Percentiles rank a stretch among this genome's conserved stretches.
phyloP scores from a whole-genome alignment of 2,797 vertebrate genomes.

The Arvicola amphibius region DNA sequence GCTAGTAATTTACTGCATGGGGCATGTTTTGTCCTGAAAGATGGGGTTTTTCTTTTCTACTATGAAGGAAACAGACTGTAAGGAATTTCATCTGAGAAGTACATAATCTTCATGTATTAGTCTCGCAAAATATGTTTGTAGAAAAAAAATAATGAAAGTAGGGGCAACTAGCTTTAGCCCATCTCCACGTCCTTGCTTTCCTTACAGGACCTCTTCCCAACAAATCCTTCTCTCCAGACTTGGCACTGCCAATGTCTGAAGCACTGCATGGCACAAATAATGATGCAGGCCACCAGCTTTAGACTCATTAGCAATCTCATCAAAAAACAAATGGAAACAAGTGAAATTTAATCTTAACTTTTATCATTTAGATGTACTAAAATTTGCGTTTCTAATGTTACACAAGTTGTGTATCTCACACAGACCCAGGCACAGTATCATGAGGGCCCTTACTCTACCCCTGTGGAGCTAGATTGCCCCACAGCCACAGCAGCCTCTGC shows the following conservation, averaged over 20 bases:
- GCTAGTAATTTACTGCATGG: not conserved
- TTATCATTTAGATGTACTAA: not conserved
- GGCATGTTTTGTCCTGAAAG: not conserved
- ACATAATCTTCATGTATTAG: slow-evolving; percentile 37
- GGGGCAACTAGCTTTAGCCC: not conserved
- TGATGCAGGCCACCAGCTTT: not conserved
- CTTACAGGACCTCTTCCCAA: not conserved
- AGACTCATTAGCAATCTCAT: slow-evolving; percentile 2
- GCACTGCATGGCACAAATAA: not conserved
- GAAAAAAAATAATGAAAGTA: not conserved
- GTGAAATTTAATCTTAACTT: not conserved
- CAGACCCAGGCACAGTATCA: not conserved
- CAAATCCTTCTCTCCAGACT: not conserved
- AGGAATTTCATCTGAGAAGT: slow-evolving; percentile 27
- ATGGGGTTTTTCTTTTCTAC: slow-evolving; percentile 27
- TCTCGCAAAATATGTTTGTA: slow-evolving; percentile 6
- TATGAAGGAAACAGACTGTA: slow-evolving; percentile 38
- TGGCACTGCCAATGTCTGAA: not conserved
- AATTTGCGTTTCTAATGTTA: not conserved
- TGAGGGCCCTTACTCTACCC: not conserved
- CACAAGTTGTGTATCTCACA: not conserved
- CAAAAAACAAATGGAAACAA: slow-evolving; percentile 28
- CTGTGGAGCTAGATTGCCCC: not conserved
- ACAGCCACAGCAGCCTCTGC: not conserved
- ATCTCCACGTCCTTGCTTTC: not conserved